Conservation (phyloP, 2,797 vertebrate genomes). For the Paratrypauchen microcephalus region DNA sequence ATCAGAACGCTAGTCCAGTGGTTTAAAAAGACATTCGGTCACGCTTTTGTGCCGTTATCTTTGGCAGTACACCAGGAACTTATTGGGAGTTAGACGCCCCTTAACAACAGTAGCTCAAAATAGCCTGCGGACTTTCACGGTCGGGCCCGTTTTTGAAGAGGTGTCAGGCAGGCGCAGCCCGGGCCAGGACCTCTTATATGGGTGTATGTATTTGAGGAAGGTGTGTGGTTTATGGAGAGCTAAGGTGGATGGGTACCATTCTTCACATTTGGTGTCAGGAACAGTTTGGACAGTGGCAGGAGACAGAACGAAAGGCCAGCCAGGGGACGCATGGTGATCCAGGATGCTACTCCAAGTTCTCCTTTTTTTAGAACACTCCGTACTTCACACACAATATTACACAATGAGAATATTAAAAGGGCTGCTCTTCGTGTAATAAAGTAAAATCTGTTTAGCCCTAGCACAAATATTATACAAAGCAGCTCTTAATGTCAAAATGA, state of each 20-base stretch:
- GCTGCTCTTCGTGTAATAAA: too few relatives aligned
- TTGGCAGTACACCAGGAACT: constrained; percentile 70
- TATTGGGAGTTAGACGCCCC: constrained; percentile 58
- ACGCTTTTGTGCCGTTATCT: constrained; percentile 59
- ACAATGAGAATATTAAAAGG: neutral
- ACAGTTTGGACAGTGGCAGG: constrained; percentile 60
- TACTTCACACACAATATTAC: neutral
- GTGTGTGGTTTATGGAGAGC: constrained; percentile 29
- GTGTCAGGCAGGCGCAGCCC: constrained; percentile 55
- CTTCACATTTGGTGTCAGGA: constrained; percentile 52
- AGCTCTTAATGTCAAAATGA: too few relatives aligned
- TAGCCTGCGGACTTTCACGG: constrained; percentile 63
- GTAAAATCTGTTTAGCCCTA: too few relatives aligned
- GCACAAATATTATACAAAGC: too few relatives aligned
- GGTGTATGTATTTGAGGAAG: constrained; percentile 32
- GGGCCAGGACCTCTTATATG: constrained; percentile 47
- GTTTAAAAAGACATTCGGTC: constrained; percentile 54
- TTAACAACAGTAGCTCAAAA: constrained; percentile 70
- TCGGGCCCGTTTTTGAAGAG: constrained; percentile 60
- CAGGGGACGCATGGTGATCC: constrained; percentile 61
- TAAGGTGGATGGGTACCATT: constrained; percentile 44
- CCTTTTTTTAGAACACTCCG: neutral
- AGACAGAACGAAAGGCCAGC: constrained; percentile 63
- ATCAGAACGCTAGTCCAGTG: constrained; percentile 36
- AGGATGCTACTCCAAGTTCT: constrained; percentile 7